Conservation (phyloP, 2,888 invertebrate genomes). For the Mayetiola destructor region DNA sequence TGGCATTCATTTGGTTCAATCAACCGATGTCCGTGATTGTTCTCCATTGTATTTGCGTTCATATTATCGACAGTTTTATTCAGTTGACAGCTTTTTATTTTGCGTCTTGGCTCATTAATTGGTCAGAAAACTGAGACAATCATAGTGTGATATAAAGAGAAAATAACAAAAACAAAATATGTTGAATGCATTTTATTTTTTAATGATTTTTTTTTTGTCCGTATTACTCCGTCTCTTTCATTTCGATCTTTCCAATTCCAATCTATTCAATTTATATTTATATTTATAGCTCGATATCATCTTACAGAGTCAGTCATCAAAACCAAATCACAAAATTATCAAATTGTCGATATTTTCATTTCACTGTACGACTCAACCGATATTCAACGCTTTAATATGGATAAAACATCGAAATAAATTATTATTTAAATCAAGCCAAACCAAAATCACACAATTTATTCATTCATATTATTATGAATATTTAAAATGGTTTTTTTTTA, state of each 20-base stretch:
- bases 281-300: not conserved
- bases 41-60: not conserved
- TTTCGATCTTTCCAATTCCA: not conserved
- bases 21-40: not conserved
- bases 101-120: too few relatives aligned
- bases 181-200: too few relatives aligned
- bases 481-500: conserved; percentile 2
- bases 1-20: not conserved
- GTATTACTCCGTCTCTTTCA: not conserved
- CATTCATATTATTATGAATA: conserved; percentile 11
- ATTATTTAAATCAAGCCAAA: conserved; percentile 8
- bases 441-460: too few relatives aligned
- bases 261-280: not conserved
- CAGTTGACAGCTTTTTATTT: too few relatives aligned
- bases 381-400: not conserved
- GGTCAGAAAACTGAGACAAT: too few relatives aligned
- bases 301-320: not conserved
- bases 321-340: not conserved
- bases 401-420: conserved; percentile 8
- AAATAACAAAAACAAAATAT: too few relatives aligned
- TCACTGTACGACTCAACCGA: not conserved
- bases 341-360: not conserved
- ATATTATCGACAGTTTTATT: not conserved
- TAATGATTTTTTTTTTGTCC: too few relatives aligned
- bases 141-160: too few relatives aligned